phyloP scores from a whole-genome alignment of 2,888 invertebrate genomes.

The Phaonia tiefii region DNA sequence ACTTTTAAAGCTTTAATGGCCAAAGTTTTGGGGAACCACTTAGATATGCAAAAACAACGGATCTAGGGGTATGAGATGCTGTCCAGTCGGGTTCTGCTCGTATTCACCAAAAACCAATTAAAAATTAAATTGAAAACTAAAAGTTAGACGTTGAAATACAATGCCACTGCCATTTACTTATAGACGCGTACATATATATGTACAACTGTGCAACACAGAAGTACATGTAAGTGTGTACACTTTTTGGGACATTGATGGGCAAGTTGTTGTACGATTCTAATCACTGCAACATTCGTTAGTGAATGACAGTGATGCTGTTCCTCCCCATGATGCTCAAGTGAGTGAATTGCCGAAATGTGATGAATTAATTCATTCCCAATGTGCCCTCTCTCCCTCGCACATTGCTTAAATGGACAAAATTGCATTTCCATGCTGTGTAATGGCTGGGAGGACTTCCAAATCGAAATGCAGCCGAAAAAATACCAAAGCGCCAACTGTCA shows the following conservation, averaged over 20 bases:
- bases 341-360: conserved; percentile 23
- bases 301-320: conserved; percentile 27
- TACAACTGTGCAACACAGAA: neutral
- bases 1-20: conserved; percentile 23
- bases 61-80: conserved; percentile 15
- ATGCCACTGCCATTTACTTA: conserved; percentile 29
- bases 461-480: too few relatives aligned
- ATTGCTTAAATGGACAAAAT: neutral
- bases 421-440: neutral
- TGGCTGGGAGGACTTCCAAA: neutral
- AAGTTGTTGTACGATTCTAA: conserved; percentile 11
- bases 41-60: conserved; percentile 10
- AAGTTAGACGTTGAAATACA: conserved; percentile 38
- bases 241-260: neutral
- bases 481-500: too few relatives aligned
- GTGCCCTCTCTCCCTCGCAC: conserved; percentile 8
- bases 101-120: conserved; percentile 48
- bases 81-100: conserved; percentile 17
- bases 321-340: neutral
- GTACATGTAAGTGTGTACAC: too few relatives aligned
- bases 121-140: conserved; percentile 44
- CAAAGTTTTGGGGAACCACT: conserved; percentile 19
- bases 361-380: conserved; percentile 31
- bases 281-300: conserved; percentile 25
- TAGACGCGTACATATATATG: conserved; percentile 5